Conservation (phyloP, 2,797 vertebrate species). For the Phyllotis vaccarum region DNA sequence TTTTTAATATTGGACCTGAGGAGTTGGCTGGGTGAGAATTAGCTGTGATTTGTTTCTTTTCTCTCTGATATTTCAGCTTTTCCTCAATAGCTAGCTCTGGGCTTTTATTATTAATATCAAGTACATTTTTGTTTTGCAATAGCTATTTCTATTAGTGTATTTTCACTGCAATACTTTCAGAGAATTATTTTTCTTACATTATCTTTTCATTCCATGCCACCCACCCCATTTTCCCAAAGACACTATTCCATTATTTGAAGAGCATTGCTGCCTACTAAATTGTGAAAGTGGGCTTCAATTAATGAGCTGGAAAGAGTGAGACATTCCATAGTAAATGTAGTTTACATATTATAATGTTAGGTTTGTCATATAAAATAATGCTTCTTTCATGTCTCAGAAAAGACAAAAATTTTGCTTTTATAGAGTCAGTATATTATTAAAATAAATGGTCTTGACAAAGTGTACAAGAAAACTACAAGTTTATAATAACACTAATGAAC, state of each 20-base stretch:
- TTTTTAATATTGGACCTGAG: too few species aligned
- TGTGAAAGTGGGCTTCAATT: constrained; percentile 88
- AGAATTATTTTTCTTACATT: constrained; percentile 77
- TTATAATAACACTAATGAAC: constrained; percentile 87
- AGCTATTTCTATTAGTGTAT: not conserved
- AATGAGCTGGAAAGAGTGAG: constrained; percentile 89
- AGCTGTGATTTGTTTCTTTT: too few species aligned
- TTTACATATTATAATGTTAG: constrained; percentile 89
- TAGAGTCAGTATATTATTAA: constrained; percentile 83
- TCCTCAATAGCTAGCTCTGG: too few species aligned
- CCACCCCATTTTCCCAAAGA: constrained; percentile 19
- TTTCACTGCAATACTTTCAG: constrained; percentile 32
- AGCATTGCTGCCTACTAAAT: constrained; percentile 82
- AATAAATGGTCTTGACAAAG: constrained; percentile 85
- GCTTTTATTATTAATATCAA: too few species aligned
- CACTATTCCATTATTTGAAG: constrained; percentile 78
- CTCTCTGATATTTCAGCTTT: too few species aligned
- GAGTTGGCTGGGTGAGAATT: too few species aligned
- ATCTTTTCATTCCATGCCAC: not conserved
- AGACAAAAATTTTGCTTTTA: constrained; percentile 88
- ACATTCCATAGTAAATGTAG: constrained; percentile 88
- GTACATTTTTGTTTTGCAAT: too few species aligned
- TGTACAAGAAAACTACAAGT: constrained; percentile 85
- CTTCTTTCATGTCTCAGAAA: constrained; percentile 86
- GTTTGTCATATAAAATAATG: constrained; percentile 88